Conservation (phyloP, 2,797 vertebrate species). For the Muraenolepis orangiensis region DNA sequence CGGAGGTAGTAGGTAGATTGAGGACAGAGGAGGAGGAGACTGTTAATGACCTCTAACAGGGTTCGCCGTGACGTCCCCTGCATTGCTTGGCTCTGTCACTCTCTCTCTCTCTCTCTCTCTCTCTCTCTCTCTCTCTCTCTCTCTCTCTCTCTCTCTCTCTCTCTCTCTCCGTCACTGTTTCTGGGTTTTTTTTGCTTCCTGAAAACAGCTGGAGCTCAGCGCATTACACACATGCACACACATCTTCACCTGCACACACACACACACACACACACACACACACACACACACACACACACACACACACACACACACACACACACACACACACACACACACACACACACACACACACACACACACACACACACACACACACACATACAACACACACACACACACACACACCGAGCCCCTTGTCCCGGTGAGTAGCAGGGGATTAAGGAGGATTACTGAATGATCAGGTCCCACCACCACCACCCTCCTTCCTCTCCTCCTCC, state of each 20-base stretch:
- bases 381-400: no score
- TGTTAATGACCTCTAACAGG: no score
- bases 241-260: slow-evolving; percentile 23
- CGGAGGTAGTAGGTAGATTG: no score
- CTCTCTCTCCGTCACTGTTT: slow-evolving; percentile 35
- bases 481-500: no score
- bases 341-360: slow-evolving; percentile 28
- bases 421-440: slow-evolving; percentile 71
- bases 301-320: slow-evolving; percentile 1
- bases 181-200: slow-evolving; percentile 27
- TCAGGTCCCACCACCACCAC: slow-evolving; percentile 44
- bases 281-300: slow-evolving; percentile 17
- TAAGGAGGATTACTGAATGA: slow-evolving; percentile 78
- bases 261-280: slow-evolving; percentile 7
- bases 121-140: slow-evolving; percentile 16
- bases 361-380: slow-evolving; percentile 17
- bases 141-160: slow-evolving; percentile 16
- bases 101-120: slow-evolving; percentile 16
- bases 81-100: not conserved
- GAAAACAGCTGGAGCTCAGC: slow-evolving; percentile 41
- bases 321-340: slow-evolving; percentile 1
- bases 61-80: not conserved
- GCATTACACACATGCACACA: slow-evolving; percentile 29
- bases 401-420: slow-evolving; percentile 50
- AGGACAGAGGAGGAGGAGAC: no score